phyloP scores from a whole-genome alignment of 2,888 invertebrate species.

The Selenia dentaria region DNA sequence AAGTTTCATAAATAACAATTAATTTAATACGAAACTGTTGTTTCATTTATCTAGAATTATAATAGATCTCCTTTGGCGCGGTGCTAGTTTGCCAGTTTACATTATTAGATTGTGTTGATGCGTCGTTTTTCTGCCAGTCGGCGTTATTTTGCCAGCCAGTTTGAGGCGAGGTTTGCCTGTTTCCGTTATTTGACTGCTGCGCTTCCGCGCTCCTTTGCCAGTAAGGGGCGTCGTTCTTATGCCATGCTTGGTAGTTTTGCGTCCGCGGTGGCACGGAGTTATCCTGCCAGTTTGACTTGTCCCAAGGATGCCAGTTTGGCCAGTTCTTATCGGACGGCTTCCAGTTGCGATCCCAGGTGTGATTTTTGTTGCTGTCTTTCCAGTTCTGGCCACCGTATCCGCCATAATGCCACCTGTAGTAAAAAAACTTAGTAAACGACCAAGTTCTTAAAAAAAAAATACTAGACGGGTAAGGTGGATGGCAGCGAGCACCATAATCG shows the following conservation, averaged over 20 bases:
- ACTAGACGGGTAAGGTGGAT: no score
- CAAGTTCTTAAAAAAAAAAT: no score
- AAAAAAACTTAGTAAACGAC: no score
- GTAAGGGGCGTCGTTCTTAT: slow-evolving; percentile 13
- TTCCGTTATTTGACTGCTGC: slow-evolving; percentile 2
- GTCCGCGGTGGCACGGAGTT: slow-evolving; percentile 26
- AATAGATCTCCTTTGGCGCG: slow-evolving; percentile 15
- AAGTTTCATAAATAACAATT: slow-evolving; percentile 17
- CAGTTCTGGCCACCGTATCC: slow-evolving; percentile 39
- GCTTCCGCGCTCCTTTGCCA: slow-evolving; percentile 21
- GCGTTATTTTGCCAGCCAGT: slow-evolving; percentile 27
- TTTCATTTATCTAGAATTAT: slow-evolving; percentile 23
- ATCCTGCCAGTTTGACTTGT: slow-evolving; percentile 36
- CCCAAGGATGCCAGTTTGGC: slow-evolving; percentile 43
- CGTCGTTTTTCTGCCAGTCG: slow-evolving; percentile 13
- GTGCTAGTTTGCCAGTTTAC: slow-evolving; percentile 26
- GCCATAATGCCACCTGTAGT: slow-evolving; percentile 40
- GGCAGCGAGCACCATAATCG: no score
- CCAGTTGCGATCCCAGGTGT: slow-evolving; percentile 53
- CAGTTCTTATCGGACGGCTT: slow-evolving; percentile 58
- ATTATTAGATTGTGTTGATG: slow-evolving; percentile 8
- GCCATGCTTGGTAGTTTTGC: slow-evolving; percentile 32
- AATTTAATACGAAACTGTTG: slow-evolving; percentile 5
- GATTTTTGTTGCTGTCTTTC: slow-evolving; percentile 45
- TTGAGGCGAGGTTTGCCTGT: slow-evolving; percentile 10